phyloP scores from a whole-genome alignment of 2,888 invertebrate genomes.

The Tricholauxania praeusta region DNA sequence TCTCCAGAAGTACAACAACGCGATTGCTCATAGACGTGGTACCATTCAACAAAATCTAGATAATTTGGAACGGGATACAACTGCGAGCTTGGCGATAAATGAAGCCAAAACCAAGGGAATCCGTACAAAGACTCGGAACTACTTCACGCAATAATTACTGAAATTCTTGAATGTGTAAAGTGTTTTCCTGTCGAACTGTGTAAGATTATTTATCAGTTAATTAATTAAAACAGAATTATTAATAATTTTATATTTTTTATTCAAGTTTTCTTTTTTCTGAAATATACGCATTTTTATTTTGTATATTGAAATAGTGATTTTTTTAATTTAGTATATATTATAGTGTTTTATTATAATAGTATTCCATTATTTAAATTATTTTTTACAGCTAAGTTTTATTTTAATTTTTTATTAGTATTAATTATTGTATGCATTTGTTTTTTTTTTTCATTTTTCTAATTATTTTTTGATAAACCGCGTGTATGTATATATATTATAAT shows the following conservation, averaged over 20 bases:
- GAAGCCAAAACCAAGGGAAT: no score
- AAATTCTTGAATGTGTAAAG: no score
- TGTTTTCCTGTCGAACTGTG: no score
- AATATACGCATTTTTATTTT: conserved; percentile 37
- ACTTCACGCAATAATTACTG: no score
- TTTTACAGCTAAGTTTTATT: conserved; percentile 57
- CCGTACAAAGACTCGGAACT: no score
- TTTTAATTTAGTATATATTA: conserved; percentile 51
- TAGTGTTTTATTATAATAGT: conserved; percentile 46
- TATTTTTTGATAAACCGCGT: conserved; percentile 29
- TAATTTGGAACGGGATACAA: no score
- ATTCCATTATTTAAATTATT: conserved; percentile 40
- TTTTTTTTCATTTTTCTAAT: conserved; percentile 38
- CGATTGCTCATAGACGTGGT: no score
- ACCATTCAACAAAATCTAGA: no score
- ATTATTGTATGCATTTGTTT: conserved; percentile 46
- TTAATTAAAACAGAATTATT: neutral
- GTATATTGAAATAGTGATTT: conserved; percentile 42
- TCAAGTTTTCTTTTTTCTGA: conserved; percentile 32
- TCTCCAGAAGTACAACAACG: no score
- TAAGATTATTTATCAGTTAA: no score
- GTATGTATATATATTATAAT: conserved; percentile 37
- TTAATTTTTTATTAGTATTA: conserved; percentile 32
- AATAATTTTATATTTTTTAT: conserved; percentile 34
- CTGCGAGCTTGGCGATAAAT: no score